Base-by-base conservation (phyloP, 2,888 invertebrate species). In the Mongoloraphidia duomilia region DNA sequence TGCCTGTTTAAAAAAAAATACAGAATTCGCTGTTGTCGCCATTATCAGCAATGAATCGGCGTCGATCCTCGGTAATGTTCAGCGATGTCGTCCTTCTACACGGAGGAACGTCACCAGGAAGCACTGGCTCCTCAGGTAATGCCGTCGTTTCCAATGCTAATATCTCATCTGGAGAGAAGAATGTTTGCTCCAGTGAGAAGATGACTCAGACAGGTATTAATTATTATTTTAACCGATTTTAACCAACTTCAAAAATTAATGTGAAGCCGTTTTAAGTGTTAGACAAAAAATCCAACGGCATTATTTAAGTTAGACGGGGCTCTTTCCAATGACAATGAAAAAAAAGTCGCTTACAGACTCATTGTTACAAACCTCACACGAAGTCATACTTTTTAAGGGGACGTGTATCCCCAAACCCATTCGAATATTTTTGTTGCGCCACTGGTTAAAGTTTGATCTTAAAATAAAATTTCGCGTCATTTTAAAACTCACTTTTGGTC, bases 21-120 rank as follows among this genome's bases (percentile, higher is more conserved):
- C 58, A 79, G 75, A 80, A 80, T 57, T 77, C 82, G 34, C 78
- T 82, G 50, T 80, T 82, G 41, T 86, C 86, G 41, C 84, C 85
- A 34, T 78, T 81, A 47, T 72, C 78, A 49, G 79, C 82, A 55
- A 75, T 79, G 53, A 79, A 82, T 57, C 74, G 83, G 13, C 76
- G 89, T 13, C 73, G 87, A 46, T 88, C 89, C 39, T 87, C 87
- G 55, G 90, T 90, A 52, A 89, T 89, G 87, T 90, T 90, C 70
- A 88, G 85, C 61, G 88, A 89, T 62, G 84, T 87, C 36, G 83
- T 89, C 11, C 71, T 88, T 39, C 74, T 87, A 35, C 87, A 88
- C 61, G 79, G 79, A 17, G 65, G 68, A 57, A 51, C 38, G 9
- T 44, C 49, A n/a, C 34, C 50, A 3, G 47, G 61, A 66, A 1